Base-by-base conservation (phyloP, 2,888 invertebrate genomes). In the Hartigia nigra region DNA sequence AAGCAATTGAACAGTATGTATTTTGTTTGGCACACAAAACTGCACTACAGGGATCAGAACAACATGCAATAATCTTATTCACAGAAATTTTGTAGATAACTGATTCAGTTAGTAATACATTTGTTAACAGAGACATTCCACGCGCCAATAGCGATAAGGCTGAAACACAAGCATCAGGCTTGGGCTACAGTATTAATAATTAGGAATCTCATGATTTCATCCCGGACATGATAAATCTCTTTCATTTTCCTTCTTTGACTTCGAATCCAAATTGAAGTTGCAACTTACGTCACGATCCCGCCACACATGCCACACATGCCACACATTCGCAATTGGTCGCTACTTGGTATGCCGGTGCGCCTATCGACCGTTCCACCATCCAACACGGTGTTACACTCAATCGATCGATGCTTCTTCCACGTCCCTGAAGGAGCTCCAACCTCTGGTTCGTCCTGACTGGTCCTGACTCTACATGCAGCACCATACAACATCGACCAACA, bases 231-330 rank as follows among this genome's bases (percentile, higher is more conserved):
- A 55, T 55, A 55, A 39, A 23, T 55, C 55, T 55, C 55, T 23
- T 55, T 55, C 9, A 35, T 35, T 35, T 35, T 35, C 35, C 35
- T 35, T 35, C 35, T 35, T 35, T 35, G 23, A 55, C 23, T 55
- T 55, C 23, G 23, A 55, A 23, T 55, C 14, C 14, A 39, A 74
- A 77, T 34, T 39, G 76, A 74, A 81, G 76, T 79, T 82, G 77
- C 75, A 78, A 82, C 82, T 82, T 77, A 82, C 82, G 74, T 76
- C 72, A 74, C 34, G 77, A 55, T 78, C 79, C 79, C 81, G 77
- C 77, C 74, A 78, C 80, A 80, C 55, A 70, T 55, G n/a, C n/a
- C n/a, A n/a, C n/a, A n/a, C n/a, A n/a, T n/a, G 77, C 77, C 74
- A 78, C 80, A 80, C 55, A 70, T 55, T 55, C 23, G 9, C 55